Conservation (phyloP, 1,140 invertebrate genomes). For the Zaprionus gabonicus region DNA sequence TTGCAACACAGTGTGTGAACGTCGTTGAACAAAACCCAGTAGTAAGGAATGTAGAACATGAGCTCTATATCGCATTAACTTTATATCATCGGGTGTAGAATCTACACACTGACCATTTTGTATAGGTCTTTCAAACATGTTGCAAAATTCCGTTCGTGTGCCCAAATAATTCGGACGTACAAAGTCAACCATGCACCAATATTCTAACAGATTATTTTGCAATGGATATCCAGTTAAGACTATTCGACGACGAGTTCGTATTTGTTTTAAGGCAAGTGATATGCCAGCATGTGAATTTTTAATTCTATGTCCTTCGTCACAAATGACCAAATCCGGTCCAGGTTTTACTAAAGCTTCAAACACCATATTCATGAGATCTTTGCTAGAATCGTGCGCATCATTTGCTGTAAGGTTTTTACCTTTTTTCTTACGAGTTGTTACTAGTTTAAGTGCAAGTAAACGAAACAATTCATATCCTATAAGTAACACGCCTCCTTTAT, state of each 20-base stretch:
- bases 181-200: constrained; percentile 99
- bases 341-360: constrained; percentile 94
- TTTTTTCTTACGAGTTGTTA: constrained; percentile 77
- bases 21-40: constrained; percentile 96
- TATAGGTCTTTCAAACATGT: constrained; percentile 98
- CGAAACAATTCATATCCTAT: constrained; percentile 99
- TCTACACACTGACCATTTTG: constrained; percentile 97
- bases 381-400: constrained; percentile 90
- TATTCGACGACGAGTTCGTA: constrained; percentile 94
- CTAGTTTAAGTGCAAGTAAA: constrained; percentile 92
- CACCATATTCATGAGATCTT: constrained; percentile 93
- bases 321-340: constrained; percentile 97
- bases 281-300: constrained; percentile 98
- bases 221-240: constrained; percentile 97
- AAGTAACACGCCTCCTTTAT: constrained; percentile 95
- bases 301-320: constrained; percentile 98
- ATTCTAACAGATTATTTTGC: constrained; percentile 98
- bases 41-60: constrained; percentile 95
- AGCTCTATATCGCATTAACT: constrained; percentile 94
- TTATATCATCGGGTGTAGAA: constrained; percentile 94
- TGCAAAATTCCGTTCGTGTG: constrained; percentile 96
- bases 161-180: constrained; percentile 97
- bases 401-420: constrained; percentile 86
- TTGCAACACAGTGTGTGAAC: constrained; percentile 95
- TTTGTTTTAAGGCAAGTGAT: constrained; percentile 95